Evolutionary conservation across 2,113 vertebrate species (phyloP), one percentile per base, ranked within the genome.

Genomic region (Platysternon megacephalum): DNA sequence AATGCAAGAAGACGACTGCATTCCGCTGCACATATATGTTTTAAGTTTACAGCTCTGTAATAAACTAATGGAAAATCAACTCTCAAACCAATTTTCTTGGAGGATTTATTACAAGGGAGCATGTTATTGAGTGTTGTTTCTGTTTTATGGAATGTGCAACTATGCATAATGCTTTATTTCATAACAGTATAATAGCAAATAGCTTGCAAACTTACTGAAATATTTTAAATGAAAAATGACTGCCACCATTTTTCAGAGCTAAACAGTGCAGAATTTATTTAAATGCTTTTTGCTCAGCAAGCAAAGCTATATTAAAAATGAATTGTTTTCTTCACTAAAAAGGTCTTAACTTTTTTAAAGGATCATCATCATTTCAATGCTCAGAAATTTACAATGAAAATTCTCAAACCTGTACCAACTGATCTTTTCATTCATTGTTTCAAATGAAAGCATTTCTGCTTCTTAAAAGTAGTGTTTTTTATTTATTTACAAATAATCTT

Each of bases 251-350:
- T 95, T 61, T 29, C 87, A 89, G 49, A 89, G 26, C 84, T 80
- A 84, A 91, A 92, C 16, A 58, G 21, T 46, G 24, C 8, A 93
- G 28, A 93, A 92, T 88, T 72, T 61, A 96, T 92, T 49, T 52
- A 90, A 95, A 80, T 8, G 22, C 6, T 93, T 91, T 92, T 89
- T 92, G 39, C 72, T 94, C 82, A 93, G 85, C 81, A 93, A 95
- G 44, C 2, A 21, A 94, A 83, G 82, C 39, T 13, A 1, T 76
- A 76, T 29, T 51, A 84, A 48, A 95, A 24, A n/a, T 65, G 13
- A 97, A 95, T 95, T 95, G 80, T 87, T 95, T 93, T 95, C 39
- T 90, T 94, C 83, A 94, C 65, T 58, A 35, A 91, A 92, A 88
- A 49, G 82, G 86, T 79, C 79, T 61, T 56, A 91, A 94, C 82